Evolutionary conservation across 2,888 invertebrate species (phyloP), one percentile per base, ranked within the genome.

Genomic region (Spodoptera exigua): DNA sequence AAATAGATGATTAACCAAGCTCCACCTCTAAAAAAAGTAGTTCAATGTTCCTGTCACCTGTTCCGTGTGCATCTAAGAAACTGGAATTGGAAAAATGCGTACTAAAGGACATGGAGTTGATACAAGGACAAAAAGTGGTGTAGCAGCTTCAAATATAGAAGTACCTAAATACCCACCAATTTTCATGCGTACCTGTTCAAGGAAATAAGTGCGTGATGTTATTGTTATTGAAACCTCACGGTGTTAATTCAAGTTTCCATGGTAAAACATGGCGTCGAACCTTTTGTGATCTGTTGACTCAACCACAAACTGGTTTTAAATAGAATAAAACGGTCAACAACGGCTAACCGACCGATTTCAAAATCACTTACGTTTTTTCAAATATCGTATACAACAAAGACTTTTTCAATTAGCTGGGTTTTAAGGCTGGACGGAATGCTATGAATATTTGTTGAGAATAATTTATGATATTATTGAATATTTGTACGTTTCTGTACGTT

Each of bases 231-330:
- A 27, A 27, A 27, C 37, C 13, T 57, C 45, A 45, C 52, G 43
- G 16, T n/a, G 9, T 21, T 40, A 51, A 41, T 41, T 45, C 54
- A 62, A 13, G 58, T 69, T 61, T 51, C 59, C 55, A 65, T 59
- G 60, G 40, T 34, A 61, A 39, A 60, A 62, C 2, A 65, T 67
- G 54, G 65, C 61, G 53, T 13, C 58, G 46, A 54, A 60, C 66
- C 61, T 63, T 65, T 65, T 72, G 64, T 74, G 54, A 58, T 61
- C 57, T 65, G 52, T 70, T 74, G 75, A 75, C 56, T 75, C 72
- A 70, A 56, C 4, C 44, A 49, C 41, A 37, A 76, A 76, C 76
- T 55, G 70, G 74, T 76, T 76, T 62, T 36, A 27, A 36, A 34
- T 46, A 43, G 44, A 45, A 27, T 27, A 9, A 56, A 49, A 63